phyloP scores from a whole-genome alignment of 2,113 vertebrate genomes.

The Herpailurus yagouaroundi region DNA sequence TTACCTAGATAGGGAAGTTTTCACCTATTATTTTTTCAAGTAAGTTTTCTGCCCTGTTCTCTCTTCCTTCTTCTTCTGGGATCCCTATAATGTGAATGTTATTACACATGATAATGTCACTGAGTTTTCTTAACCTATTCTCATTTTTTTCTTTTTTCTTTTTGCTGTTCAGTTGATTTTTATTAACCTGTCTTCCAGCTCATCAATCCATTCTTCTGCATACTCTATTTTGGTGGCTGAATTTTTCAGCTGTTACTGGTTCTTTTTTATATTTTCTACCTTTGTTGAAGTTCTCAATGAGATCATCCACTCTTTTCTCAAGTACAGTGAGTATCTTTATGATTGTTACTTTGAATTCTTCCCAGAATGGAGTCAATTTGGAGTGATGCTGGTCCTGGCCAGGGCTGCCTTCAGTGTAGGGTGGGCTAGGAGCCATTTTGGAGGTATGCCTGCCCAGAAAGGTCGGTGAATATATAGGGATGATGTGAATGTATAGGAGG shows the following conservation, averaged over 20 bases:
- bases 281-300: neutral
- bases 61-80: no score
- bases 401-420: neutral
- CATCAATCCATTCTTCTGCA: neutral
- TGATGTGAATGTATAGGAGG: neutral
- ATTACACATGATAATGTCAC: no score
- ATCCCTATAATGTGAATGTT: no score
- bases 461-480: neutral
- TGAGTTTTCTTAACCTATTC: no score
- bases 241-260: neutral
- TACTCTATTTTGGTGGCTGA: neutral
- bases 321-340: neutral
- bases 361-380: neutral
- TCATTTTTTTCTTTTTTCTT: no score
- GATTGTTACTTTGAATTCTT: neutral
- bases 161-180: neutral
- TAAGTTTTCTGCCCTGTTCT: no score
- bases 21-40: no score
- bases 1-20: no score
- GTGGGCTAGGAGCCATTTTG: neutral
- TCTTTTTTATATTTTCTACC: neutral
- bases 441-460: neutral
- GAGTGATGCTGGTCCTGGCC: neutral
- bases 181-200: neutral
- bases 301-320: neutral